These are phyloP conservation scores for Sardinella longiceps DNA, from an alignment of 2,797 vertebrate species.

Conservation along the genomic window DNA sequence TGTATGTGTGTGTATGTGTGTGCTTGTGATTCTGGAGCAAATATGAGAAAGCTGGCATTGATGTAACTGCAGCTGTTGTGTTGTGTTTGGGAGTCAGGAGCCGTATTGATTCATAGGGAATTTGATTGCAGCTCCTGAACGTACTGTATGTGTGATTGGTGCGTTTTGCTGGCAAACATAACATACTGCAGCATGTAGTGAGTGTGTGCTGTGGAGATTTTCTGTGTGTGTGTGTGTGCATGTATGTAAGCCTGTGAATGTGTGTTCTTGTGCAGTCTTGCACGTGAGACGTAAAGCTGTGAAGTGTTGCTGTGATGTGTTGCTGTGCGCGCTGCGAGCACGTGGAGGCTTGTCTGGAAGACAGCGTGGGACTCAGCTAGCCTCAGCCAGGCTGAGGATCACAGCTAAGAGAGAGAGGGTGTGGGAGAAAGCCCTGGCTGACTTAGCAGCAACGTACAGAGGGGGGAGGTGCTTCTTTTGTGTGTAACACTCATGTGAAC, in stretches of 20 bases:
- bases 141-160: slow-evolving; percentile 46
- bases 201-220: slow-evolving; percentile 39
- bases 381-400: neutral
- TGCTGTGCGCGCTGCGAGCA: neutral
- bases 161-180: slow-evolving; percentile 56
- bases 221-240: slow-evolving; percentile 29
- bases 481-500: neutral
- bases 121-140: slow-evolving; percentile 59
- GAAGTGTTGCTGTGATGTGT: slow-evolving; percentile 22
- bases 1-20: slow-evolving; percentile 10
- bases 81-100: slow-evolving; percentile 51
- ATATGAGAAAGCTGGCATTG: slow-evolving; percentile 59
- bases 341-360: slow-evolving; percentile 26
- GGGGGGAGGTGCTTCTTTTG: neutral
- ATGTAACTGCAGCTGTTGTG: slow-evolving; percentile 69
- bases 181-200: slow-evolving; percentile 51
- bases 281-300: slow-evolving; percentile 32
- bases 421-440: neutral
- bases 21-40: slow-evolving; percentile 6
- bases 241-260: slow-evolving; percentile 39
- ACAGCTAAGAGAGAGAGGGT: neutral
- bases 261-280: slow-evolving; percentile 38
- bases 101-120: slow-evolving; percentile 71
- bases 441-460: neutral
- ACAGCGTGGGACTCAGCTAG: slow-evolving; percentile 17